Evolutionary conservation across 2,888 invertebrate species (phyloP).

Genomic region (Parnassius glacialis): DNA sequence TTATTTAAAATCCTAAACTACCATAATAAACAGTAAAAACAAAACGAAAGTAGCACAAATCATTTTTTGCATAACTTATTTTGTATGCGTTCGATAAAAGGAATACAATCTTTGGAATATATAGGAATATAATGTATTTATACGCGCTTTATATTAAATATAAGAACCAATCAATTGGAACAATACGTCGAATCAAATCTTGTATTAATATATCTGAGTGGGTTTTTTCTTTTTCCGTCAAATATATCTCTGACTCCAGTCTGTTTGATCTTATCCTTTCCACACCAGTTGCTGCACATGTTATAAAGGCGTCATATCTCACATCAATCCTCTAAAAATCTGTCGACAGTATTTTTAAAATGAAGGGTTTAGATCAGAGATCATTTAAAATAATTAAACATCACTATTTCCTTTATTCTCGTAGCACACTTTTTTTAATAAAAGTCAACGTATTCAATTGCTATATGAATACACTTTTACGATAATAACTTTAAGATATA

Average conservation of each 20-base stretch:
- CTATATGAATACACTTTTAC: too few species aligned
- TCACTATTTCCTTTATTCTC: too few species aligned
- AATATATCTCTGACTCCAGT: slow-evolving; percentile 29
- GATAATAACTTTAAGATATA: too few species aligned
- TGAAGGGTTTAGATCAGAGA: background rate
- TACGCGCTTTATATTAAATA: slow-evolving; percentile 5
- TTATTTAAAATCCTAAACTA: too few species aligned
- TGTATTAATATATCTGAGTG: slow-evolving; percentile 21
- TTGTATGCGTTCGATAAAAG: background rate
- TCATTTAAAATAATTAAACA: too few species aligned
- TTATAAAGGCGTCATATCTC: slow-evolving; percentile 33
- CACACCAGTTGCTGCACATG: slow-evolving; percentile 35
- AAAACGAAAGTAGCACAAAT: too few species aligned
- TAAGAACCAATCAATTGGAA: slow-evolving; percentile 8
- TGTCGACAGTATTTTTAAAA: slow-evolving; percentile 11
- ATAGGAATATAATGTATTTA: too few species aligned
- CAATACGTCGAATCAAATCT: slow-evolving; percentile 9
- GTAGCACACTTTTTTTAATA: too few species aligned
- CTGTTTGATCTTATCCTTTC: slow-evolving; percentile 39
- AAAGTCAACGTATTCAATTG: too few species aligned
- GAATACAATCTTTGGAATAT: slow-evolving; percentile 1
- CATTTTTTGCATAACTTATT: too few species aligned
- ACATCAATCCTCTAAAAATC: slow-evolving; percentile 30
- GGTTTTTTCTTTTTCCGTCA: slow-evolving; percentile 32
- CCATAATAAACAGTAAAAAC: too few species aligned